These are phyloP conservation scores for Sminthopsis crassicaudata DNA, from an alignment of 2,113 vertebrate genomes.

Conservation along the genomic window DNA sequence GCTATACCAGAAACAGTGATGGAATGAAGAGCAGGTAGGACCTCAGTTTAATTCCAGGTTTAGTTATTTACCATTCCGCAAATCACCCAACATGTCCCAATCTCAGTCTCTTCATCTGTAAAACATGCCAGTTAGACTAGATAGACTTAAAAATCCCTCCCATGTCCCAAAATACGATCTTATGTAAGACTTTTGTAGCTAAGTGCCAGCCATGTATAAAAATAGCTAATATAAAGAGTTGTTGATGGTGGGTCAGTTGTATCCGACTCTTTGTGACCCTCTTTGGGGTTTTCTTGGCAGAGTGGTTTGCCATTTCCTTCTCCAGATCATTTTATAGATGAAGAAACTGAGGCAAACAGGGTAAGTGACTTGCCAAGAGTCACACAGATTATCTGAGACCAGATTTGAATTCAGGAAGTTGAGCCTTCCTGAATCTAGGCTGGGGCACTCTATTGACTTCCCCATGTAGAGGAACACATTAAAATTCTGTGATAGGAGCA, in stretches of 20 bases:
- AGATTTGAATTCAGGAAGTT: neutral
- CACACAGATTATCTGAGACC: neutral
- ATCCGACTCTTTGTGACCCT: neutral
- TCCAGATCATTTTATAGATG: neutral
- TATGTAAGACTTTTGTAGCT: neutral
- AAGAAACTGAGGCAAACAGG: neutral
- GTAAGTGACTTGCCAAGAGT: neutral
- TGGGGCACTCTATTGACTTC: no score
- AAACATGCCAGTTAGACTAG: neutral
- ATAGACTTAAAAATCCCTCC: neutral
- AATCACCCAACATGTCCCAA: neutral
- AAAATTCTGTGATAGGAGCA: conserved; percentile 47
- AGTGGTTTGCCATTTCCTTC: neutral
- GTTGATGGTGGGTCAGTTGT: no score
- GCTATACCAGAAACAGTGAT: neutral
- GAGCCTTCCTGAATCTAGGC: neutral
- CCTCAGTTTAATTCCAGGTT: neutral
- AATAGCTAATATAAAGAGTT: conserved; percentile 55
- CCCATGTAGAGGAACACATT: conserved; percentile 19
- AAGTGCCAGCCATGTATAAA: neutral
- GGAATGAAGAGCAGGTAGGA: neutral
- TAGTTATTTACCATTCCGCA: neutral
- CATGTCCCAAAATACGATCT: neutral
- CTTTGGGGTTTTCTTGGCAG: neutral
- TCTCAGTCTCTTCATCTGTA: neutral